A percentile compares a stretch with the other conserved stretches of the same genome.
phyloP scores from a whole-genome alignment of 2,113 vertebrate genomes.

The Vulpes lagopus region DNA sequence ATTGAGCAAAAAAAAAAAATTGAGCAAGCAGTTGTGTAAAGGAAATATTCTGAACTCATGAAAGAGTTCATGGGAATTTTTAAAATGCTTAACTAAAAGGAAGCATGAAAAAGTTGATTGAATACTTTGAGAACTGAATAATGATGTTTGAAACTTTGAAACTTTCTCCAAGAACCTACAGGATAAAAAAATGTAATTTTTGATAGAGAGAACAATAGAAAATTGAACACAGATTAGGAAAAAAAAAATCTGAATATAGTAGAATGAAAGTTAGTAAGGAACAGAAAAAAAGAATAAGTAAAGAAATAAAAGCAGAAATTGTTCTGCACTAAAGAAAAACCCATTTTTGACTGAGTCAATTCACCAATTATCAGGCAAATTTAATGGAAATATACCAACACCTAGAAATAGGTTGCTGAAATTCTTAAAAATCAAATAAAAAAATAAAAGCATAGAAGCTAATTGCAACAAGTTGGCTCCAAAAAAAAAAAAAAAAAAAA shows the following conservation, averaged over 20 bases:
- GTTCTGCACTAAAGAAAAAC: neutral
- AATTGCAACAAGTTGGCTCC: neutral
- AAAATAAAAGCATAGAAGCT: neutral
- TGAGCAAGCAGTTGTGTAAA: neutral
- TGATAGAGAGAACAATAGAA: neutral
- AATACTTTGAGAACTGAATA: constrained; percentile 58
- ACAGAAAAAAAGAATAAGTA: neutral
- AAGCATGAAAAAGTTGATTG: constrained; percentile 55
- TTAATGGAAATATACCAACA: neutral
- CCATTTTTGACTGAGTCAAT: neutral
- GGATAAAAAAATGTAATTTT: constrained; percentile 16
- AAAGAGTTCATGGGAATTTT: constrained; percentile 29
- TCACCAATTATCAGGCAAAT: neutral
- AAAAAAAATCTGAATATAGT: neutral
- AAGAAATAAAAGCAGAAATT: neutral
- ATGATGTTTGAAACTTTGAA: constrained; percentile 55
- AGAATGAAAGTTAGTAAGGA: neutral
- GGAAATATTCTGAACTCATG: neutral
- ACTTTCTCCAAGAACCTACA: neutral
- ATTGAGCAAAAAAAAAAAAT: constrained; percentile 19
- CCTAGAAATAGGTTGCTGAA: neutral
- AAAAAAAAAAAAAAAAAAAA: neutral
- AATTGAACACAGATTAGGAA: constrained; percentile 29
- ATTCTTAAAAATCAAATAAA: constrained; percentile 20
- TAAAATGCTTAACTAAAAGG: constrained; percentile 45